phyloP scores from a whole-genome alignment of 2,797 vertebrate genomes.

The Sebastes elongatus region DNA sequence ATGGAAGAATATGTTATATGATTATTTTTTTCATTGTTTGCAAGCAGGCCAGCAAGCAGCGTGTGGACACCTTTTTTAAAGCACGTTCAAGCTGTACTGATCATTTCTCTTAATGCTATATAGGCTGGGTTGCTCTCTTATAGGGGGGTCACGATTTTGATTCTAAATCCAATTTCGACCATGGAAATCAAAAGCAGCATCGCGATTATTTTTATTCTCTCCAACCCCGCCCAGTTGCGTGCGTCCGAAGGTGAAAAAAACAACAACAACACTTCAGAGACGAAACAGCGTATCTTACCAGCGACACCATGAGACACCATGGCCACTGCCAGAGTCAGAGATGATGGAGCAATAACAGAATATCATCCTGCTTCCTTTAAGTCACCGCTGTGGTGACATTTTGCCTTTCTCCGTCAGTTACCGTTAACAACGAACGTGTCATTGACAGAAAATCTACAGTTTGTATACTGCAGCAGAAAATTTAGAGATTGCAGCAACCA shows the following conservation, averaged over 20 bases:
- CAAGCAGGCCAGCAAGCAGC: neutral
- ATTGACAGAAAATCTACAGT: accelerated
- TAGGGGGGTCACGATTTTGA: accelerated
- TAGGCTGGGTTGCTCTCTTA: neutral
- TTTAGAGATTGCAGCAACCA: too few species aligned
- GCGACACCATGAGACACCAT: too few species aligned
- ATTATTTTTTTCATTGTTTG: neutral
- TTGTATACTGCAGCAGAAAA: too few species aligned
- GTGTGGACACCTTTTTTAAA: neutral
- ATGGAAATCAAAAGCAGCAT: accelerated
- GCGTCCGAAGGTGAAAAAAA: too few species aligned
- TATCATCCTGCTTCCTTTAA: too few species aligned
- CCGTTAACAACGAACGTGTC: accelerated
- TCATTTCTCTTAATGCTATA: neutral
- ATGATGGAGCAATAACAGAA: accelerated
- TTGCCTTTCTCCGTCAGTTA: too few species aligned
- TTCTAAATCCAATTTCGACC: too few species aligned
- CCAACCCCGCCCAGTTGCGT: accelerated
- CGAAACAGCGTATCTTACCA: too few species aligned
- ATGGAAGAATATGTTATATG: neutral
- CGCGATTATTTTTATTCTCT: too few species aligned
- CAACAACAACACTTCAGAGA: too few species aligned
- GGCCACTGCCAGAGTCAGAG: too few species aligned
- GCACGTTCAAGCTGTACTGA: neutral
- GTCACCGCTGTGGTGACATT: accelerated